phyloP scores from a whole-genome alignment of 2,797 vertebrate species.

The Amblyopsis hoosieri region DNA sequence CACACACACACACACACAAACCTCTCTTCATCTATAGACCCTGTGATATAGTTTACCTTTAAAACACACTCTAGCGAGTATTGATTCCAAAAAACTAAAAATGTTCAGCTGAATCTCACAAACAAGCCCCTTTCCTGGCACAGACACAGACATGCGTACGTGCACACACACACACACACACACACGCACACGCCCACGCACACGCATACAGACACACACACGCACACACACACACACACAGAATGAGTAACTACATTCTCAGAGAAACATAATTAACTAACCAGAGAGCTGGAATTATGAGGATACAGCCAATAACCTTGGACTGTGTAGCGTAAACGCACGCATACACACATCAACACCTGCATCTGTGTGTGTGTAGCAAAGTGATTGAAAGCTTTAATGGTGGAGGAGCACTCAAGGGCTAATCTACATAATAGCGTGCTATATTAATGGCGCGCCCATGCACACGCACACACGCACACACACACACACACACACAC shows the following conservation, averaged over 20 bases:
- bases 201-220: constrained; percentile 3
- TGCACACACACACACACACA: constrained; percentile 10
- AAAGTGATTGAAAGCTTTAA: constrained; percentile 67
- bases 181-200: neutral
- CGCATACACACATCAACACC: neutral
- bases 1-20: too few relatives aligned
- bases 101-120: neutral
- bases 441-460: constrained; percentile 55
- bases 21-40: constrained; percentile 42
- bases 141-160: neutral
- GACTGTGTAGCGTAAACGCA: constrained; percentile 12
- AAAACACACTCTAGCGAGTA: neutral
- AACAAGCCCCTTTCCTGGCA: too few relatives aligned
- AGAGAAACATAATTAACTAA: constrained; percentile 34
- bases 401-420: constrained; percentile 65
- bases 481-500: constrained; percentile 17
- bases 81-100: too few relatives aligned
- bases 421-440: constrained; percentile 75
- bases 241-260: constrained; percentile 28
- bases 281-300: constrained; percentile 24
- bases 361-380: constrained; percentile 1
- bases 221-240: constrained; percentile 4
- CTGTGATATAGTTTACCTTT: constrained; percentile 54
- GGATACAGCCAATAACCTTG: constrained; percentile 34
- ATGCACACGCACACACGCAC: constrained; percentile 11